Evolutionary conservation across 2,888 invertebrate species (phyloP), one percentile per base, ranked within the genome.

Genomic region (Lasioglossum oenotherae): DNA sequence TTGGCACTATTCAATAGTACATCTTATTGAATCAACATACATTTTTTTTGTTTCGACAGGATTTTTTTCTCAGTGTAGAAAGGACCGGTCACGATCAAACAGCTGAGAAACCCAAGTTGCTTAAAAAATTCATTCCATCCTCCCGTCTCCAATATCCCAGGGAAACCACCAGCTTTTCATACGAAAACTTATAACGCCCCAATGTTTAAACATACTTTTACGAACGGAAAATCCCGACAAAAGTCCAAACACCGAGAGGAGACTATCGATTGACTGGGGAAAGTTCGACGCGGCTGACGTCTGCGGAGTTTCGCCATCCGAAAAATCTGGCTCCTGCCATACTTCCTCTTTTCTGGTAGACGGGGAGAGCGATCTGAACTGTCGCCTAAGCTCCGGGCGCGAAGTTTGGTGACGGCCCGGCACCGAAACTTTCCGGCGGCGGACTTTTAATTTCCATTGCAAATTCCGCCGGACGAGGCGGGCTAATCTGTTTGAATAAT

Each of bases 401-500:
- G 16, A 76, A 67, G 31, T 67, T 76, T 67, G 35, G 46, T 14
- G 46, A 67, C 67, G 67, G 14, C 3, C 27, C 16, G 2, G 19
- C 12, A 44, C 44, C 44, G 44, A 64, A 64, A 64, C 31, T 64
- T 64, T 31, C 69, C 23, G 19, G 0, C 8, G 16, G 16, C 19
- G 4, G 19, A 78, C 69, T 78, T 78, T 71, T 78, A 78, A 69
- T 53, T 46, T 78, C 67, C 78, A 38, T 53, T 69, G 69, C 46
- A 49, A 38, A 10, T 19, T 41, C 49, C 19, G 12, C 4, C 49
- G 46, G 64, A 64, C 27, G 31, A 38, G 67, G 64, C 44, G 46
- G 0, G 31, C n/a, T 41, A 64, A 71, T 74, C 74, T 57, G 6
- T 41, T 57, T 19, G 31, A 76, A 46, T 27, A 76, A 67, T 71